Evolutionary conservation across 2,888 invertebrate species (phyloP), one percentile per base, ranked within the genome.

Genomic region (Malthinus seriepunctatus): DNA sequence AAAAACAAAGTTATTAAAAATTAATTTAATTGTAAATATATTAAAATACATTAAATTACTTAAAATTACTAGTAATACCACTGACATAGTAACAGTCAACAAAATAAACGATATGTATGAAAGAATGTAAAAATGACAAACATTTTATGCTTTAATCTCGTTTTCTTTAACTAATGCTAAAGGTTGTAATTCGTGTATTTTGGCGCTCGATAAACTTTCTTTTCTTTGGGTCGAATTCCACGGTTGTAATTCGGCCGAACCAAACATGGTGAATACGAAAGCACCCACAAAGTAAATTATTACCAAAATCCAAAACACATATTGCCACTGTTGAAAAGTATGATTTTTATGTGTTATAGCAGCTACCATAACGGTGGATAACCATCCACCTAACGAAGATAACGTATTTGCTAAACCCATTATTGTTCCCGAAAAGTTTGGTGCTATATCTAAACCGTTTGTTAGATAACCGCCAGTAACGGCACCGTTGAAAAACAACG

Each of bases 321-420:
- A 86, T 74, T 85, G 86, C 93, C 94, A 94, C 71, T 88, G 88
- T 14, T 82, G 84, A 69, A 88, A 88, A 0, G 88, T 88, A 80
- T 89, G 87, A 68, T 90, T 84, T 8, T 87, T 79, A 60, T 87
- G 85, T 1, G 91, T 93, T 14, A 93, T 80, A 49, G 84, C 82
- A 9, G 90, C 93, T 14, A 93, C 92, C 84, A 93, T 89, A 78
- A 86, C 86, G 0, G 91, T 88, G 7, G 92, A 92, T 0, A 93
- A 74, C 80, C 88, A 92, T 1, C 93, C 93, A 6, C 92, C 91
- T 50, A 91, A 81, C 0, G 93, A 93, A 0, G 92, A 91, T 53
- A 93, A 77, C 0, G 92, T 91, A 72, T 93, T 93, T n/a, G 93
- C 92, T 81, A 94, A 81, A 35, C 93, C 93, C 76, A 93, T 93